Conservation (phyloP, 2,797 vertebrate genomes). For the Sebastes itinus region DNA sequence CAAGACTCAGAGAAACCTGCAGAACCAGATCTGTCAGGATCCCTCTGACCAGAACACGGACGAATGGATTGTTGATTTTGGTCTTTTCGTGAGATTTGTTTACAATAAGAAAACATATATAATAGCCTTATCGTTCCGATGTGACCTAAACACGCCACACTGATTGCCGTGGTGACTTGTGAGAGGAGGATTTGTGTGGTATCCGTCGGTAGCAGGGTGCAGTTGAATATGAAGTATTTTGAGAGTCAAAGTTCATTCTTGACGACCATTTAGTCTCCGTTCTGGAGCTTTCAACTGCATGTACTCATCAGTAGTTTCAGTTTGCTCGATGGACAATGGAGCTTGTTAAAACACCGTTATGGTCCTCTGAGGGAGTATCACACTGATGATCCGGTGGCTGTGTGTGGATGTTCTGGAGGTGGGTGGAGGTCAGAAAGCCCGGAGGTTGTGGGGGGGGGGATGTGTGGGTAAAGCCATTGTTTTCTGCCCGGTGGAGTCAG, state of each 20-base stretch:
- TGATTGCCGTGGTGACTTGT: neutral
- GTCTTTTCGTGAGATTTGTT: neutral
- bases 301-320: neutral
- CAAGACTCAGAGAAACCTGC: no score
- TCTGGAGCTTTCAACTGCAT: neutral
- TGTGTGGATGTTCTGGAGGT: neutral
- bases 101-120: neutral
- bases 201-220: fast-evolving
- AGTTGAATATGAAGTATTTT: neutral
- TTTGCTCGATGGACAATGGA: neutral
- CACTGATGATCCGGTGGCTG: neutral
- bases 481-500: slow-evolving; percentile 15
- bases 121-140: neutral
- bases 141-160: neutral
- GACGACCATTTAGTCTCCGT: neutral
- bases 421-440: slow-evolving; percentile 9
- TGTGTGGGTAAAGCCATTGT: slow-evolving; percentile 58
- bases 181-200: no score
- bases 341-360: neutral
- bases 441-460: neutral
- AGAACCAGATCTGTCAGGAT: no score
- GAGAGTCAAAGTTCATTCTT: neutral
- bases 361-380: no score
- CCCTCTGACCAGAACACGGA: no score
- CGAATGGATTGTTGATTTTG: neutral